A percentile compares a stretch with the other conserved stretches of the same genome.
phyloP scores from a whole-genome alignment of 2,888 invertebrate genomes.

The Gerris lacustris region DNA sequence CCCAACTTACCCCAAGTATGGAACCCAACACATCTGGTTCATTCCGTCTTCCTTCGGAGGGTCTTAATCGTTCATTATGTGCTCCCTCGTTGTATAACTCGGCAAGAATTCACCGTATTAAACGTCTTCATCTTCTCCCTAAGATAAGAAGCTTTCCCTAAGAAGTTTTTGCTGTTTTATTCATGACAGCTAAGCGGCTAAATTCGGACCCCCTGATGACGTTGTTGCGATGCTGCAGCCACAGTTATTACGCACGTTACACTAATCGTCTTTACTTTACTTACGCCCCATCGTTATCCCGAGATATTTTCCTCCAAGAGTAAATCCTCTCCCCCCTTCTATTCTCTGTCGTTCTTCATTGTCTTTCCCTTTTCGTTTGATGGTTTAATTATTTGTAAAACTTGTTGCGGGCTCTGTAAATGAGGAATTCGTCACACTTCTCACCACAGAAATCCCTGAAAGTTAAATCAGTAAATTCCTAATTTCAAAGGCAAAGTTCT shows the following conservation, averaged over 20 bases:
- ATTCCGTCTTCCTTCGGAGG: neutral
- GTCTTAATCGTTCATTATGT: constrained; percentile 1
- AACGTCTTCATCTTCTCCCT: too few relatives aligned
- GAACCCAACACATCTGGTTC: constrained; percentile 2
- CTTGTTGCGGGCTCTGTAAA: neutral
- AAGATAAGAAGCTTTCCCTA: too few relatives aligned
- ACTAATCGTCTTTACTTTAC: neutral
- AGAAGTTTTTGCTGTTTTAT: neutral
- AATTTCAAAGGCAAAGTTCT: too few relatives aligned
- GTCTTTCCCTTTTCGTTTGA: neutral
- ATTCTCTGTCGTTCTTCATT: neutral
- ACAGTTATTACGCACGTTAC: neutral
- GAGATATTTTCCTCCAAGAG: neutral
- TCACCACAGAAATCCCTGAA: too few relatives aligned
- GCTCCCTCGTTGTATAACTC: neutral
- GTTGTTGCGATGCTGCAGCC: neutral
- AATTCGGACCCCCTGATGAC: neutral
- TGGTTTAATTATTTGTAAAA: neutral
- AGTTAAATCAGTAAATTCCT: too few relatives aligned
- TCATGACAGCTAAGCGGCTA: neutral
- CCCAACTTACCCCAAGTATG: neutral
- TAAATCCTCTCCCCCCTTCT: neutral
- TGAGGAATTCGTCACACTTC: too few relatives aligned
- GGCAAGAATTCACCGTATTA: too few relatives aligned
- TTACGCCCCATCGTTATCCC: neutral